These are phyloP conservation scores for Gallinago nigripennis DNA, from an alignment of 2,797 vertebrate genomes.

Conservation along the genomic window DNA sequence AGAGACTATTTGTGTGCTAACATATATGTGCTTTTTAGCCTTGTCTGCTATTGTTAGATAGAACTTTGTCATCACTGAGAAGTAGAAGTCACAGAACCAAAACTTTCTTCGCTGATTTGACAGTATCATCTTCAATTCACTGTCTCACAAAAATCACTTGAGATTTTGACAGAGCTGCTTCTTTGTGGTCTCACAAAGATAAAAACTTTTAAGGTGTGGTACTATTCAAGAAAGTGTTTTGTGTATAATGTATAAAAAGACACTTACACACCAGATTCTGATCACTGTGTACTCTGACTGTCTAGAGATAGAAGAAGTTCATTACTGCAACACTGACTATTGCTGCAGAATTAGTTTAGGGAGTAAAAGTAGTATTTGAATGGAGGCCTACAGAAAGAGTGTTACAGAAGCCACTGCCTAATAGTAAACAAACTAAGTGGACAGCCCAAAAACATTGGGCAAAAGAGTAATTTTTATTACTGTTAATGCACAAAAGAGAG, in stretches of 20 bases:
- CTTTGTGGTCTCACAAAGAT: background rate
- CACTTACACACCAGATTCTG: background rate
- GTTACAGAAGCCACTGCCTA: background rate
- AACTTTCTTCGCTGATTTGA: background rate
- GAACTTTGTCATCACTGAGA: background rate
- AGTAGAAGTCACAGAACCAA: background rate
- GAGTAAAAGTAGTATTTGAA: background rate
- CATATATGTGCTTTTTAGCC: background rate
- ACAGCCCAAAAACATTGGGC: background rate
- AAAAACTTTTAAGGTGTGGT: background rate
- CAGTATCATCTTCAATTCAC: background rate
- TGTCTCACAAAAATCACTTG: background rate
- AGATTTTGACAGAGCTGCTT: conserved; percentile 5
- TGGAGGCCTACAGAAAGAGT: background rate
- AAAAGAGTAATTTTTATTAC: background rate
- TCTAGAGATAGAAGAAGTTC: background rate
- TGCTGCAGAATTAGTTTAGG: background rate
- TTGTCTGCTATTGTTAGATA: background rate
- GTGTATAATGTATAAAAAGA: background rate
- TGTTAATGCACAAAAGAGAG: background rate
- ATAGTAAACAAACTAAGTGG: background rate
- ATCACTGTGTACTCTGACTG: background rate
- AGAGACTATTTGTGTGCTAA: background rate
- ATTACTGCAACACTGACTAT: background rate
- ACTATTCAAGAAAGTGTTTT: background rate